Percentiles rank a stretch among this genome's conserved stretches.
Evolutionary conservation across 2,888 invertebrate species (phyloP).

Genomic region (Hypercompe scribonia): DNA sequence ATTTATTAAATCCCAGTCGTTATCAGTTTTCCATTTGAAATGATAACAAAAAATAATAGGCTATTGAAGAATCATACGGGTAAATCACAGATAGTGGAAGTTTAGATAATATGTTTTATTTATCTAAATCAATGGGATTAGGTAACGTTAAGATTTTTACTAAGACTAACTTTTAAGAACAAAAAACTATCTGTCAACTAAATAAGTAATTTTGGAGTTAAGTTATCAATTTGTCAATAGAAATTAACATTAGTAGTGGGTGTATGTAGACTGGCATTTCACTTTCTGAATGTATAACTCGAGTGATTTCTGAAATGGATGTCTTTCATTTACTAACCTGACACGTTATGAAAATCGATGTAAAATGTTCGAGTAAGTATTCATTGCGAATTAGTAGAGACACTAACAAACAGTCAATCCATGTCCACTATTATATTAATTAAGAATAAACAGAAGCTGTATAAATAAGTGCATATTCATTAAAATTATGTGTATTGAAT

Average conservation of each 20-base stretch:
- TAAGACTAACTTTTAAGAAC: not conserved
- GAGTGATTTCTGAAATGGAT: conserved; percentile 45
- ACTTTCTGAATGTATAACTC: conserved; percentile 37
- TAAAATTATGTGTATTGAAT: conserved; percentile 74
- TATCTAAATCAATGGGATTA: not conserved
- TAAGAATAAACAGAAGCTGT: conserved; percentile 39
- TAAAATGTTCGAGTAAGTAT: conserved; percentile 16
- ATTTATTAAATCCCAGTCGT: not conserved
- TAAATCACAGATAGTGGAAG: not conserved
- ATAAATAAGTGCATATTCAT: conserved; percentile 52
- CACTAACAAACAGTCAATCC: not conserved
- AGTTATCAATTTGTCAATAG: not conserved
- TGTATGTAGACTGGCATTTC: conserved; percentile 4
- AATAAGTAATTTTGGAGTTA: not conserved
- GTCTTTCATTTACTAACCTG: conserved; percentile 44
- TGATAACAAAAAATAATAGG: not conserved
- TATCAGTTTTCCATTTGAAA: not conserved
- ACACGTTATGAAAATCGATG: conserved; percentile 17
- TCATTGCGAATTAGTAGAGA: not conserved
- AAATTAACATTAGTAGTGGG: not conserved
- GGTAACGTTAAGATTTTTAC: no score
- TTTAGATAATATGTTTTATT: not conserved
- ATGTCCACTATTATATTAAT: conserved; percentile 21
- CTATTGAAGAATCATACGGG: not conserved
- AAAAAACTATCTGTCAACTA: not conserved